Conservation (phyloP, 2,113 vertebrate genomes). For the Misgurnus anguillicaudatus region DNA sequence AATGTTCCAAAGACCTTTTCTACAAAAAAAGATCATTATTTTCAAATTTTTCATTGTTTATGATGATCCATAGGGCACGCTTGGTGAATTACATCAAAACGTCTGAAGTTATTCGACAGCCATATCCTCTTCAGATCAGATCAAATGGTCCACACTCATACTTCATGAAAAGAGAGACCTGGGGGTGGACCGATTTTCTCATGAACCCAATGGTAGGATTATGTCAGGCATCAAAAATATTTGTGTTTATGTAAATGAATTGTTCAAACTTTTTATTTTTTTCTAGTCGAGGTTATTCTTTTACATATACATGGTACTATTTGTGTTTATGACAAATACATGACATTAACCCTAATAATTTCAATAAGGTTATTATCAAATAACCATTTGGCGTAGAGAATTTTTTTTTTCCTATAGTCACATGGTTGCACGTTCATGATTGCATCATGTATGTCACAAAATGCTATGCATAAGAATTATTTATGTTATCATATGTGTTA, state of each 20-base stretch:
- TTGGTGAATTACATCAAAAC: conserved; percentile 97
- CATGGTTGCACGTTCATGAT: too few species aligned
- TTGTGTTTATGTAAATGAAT: too few species aligned
- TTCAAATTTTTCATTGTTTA: background rate
- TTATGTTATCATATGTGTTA: background rate
- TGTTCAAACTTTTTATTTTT: too few species aligned
- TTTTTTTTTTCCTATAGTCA: too few species aligned
- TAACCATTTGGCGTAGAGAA: too few species aligned
- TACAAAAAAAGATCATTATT: background rate
- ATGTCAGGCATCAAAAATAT: background rate
- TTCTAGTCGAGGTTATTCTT: too few species aligned
- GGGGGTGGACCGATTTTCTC: conserved; percentile 99
- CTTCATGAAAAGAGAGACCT: conserved; percentile 97
- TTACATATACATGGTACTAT: too few species aligned
- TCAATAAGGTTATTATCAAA: too few species aligned
- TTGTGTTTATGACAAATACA: too few species aligned
- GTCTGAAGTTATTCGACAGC: conserved; percentile 91
- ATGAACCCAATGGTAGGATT: conserved; percentile 97
- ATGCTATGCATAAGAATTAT: background rate
- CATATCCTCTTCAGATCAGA: conserved; percentile 93
- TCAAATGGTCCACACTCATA: conserved; percentile 88
- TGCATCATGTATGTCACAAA: background rate
- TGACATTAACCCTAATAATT: too few species aligned
- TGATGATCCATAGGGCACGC: conserved; percentile 79
- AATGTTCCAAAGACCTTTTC: background rate